Conservation (phyloP, 1,140 invertebrate species). For the Daktulosphaira vitifoliae region DNA sequence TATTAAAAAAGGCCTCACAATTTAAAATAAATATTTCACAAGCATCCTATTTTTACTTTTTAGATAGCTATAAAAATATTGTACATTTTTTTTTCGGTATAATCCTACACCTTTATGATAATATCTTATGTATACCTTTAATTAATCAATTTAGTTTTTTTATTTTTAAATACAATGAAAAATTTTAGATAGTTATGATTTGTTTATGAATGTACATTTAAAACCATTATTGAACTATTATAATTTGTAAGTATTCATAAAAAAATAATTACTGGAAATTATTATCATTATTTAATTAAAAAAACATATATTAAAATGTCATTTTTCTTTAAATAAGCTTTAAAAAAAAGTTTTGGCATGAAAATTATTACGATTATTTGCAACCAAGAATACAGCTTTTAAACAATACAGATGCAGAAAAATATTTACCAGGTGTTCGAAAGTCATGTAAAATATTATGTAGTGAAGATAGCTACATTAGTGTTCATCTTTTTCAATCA, state of each 20-base stretch:
- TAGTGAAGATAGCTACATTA: not conserved
- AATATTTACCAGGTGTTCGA: slow-evolving; percentile 10
- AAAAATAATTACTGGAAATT: too few relatives aligned
- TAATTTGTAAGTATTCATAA: slow-evolving; percentile 13
- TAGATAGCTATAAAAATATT: too few relatives aligned
- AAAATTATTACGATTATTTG: not conserved
- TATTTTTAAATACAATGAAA: not conserved
- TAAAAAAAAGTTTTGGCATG: not conserved
- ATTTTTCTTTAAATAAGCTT: slow-evolving; percentile 7
- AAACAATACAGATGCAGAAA: not conserved
- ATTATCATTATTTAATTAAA: too few relatives aligned
- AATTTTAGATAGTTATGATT: slow-evolving; percentile 3
- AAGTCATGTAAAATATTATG: slow-evolving; percentile 12
- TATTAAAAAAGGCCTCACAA: too few relatives aligned
- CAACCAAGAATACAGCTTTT: not conserved
- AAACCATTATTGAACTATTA: slow-evolving; percentile 18
- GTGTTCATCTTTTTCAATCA: slow-evolving; percentile 15
- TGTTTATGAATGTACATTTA: not conserved
- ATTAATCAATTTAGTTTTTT: not conserved
- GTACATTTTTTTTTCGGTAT: too few relatives aligned
- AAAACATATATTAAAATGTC: slow-evolving; percentile 4
- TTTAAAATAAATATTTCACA: too few relatives aligned
- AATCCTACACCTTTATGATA: too few relatives aligned
- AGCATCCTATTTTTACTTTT: too few relatives aligned
- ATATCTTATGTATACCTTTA: not conserved